Percentiles rank a stretch among this genome's conserved stretches.
Conservation (phyloP, 2,888 invertebrate genomes). For the Tenthredo distinguenda region DNA sequence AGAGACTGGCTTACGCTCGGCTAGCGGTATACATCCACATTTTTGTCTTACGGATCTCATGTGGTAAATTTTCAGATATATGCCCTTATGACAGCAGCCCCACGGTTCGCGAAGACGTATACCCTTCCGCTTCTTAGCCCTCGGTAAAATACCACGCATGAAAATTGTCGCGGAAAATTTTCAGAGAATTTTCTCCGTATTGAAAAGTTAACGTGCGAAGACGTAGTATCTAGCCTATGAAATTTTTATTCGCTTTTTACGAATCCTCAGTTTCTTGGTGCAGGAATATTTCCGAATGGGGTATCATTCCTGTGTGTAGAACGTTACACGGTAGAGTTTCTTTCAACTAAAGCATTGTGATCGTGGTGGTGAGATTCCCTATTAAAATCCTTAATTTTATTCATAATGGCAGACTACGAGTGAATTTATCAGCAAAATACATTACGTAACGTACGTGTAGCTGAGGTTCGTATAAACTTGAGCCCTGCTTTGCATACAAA, state of each 20-base stretch:
- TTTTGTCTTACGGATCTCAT: not conserved
- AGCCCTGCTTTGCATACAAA: slow-evolving; percentile 64
- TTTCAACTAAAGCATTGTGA: slow-evolving; percentile 3
- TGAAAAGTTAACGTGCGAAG: not conserved
- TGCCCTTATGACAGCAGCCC: not conserved
- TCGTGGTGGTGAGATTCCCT: not conserved
- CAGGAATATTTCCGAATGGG: not conserved
- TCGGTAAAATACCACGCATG: not conserved
- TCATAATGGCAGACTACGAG: slow-evolving; percentile 43
- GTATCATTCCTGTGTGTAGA: not conserved
- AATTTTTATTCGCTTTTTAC: not conserved
- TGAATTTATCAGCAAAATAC: slow-evolving; percentile 56
- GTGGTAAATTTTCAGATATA: not conserved
- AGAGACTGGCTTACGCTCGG: not conserved
- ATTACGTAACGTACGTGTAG: slow-evolving; percentile 58
- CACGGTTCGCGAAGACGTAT: not conserved
- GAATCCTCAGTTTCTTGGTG: not conserved
- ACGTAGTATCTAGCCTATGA: not conserved
- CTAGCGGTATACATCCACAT: not conserved
- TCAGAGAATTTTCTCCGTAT: not conserved
- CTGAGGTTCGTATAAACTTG: slow-evolving; percentile 53
- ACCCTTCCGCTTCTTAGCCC: not conserved
- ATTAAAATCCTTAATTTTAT: slow-evolving; percentile 39
- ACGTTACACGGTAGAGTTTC: not conserved
- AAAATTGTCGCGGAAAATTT: not conserved